Evolutionary conservation across 2,797 vertebrate species (phyloP).

Genomic region (Malurus leucopterus): DNA sequence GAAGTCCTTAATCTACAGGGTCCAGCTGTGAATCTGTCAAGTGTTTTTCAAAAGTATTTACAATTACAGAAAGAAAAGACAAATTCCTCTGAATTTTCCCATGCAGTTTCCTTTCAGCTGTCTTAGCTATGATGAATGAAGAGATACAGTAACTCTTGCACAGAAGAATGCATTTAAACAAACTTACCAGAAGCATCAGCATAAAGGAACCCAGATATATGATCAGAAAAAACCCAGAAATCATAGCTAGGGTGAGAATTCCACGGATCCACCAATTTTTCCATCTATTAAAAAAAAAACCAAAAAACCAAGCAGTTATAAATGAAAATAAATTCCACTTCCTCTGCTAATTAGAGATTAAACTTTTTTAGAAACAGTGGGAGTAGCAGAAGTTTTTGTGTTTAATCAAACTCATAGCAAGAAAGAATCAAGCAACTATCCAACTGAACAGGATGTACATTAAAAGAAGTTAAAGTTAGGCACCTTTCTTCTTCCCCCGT

Average conservation of each 20-base stretch:
- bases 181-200: constrained; percentile 83
- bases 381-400: neutral
- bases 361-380: neutral
- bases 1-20: neutral
- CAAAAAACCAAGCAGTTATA: neutral
- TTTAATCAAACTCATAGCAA: neutral
- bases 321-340: neutral
- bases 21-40: neutral
- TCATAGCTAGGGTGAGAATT: constrained; percentile 92
- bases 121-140: rapidly evolving
- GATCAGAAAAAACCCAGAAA: constrained; percentile 87
- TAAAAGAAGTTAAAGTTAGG: neutral
- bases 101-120: neutral
- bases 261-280: constrained; percentile 98
- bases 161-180: neutral
- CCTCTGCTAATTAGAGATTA: neutral
- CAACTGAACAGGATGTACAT: neutral
- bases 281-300: constrained; percentile 79
- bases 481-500: neutral
- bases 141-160: neutral
- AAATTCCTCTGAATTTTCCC: neutral
- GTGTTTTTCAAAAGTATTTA: neutral
- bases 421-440: neutral
- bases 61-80: neutral
- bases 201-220: constrained; percentile 92